Evolutionary conservation across 1,140 invertebrate species (phyloP).

Genomic region (Leptinotarsa texana): DNA sequence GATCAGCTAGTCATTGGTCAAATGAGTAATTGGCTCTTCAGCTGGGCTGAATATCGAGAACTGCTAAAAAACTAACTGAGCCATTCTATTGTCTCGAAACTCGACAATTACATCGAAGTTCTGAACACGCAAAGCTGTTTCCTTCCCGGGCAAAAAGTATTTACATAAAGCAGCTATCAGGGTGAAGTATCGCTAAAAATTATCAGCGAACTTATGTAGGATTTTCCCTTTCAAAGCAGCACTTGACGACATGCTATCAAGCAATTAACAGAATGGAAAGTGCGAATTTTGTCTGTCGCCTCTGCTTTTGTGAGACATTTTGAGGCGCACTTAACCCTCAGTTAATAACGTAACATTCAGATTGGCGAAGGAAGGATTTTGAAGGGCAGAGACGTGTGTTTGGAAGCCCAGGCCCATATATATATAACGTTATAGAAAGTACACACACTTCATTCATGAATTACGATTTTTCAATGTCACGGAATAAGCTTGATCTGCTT

Average conservation of each 20-base stretch:
- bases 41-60: no score
- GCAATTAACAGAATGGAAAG: conserved; percentile 21
- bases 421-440: no score
- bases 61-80: no score
- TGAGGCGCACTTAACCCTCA: conserved; percentile 12
- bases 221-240: conserved; percentile 14
- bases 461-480: no score
- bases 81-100: no score
- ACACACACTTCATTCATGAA: no score
- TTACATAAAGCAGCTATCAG: conserved; percentile 25
- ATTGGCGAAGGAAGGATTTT: conserved; percentile 12
- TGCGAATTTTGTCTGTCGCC: conserved; percentile 4
- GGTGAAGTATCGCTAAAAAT: conserved; percentile 24
- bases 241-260: background rate
- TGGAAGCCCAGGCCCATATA: background rate
- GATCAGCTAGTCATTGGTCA: no score
- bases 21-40: no score
- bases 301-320: background rate
- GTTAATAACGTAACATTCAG: conserved; percentile 28
- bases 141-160: conserved; percentile 16
- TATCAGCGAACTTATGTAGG: conserved; percentile 23
- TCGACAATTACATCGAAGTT: background rate
- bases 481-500: no score
- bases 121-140: conserved; percentile 14
- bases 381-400: background rate